Evolutionary conservation across 2,113 vertebrate species (phyloP), one percentile per base, ranked within the genome.

Genomic region (Hyla sarda): DNA sequence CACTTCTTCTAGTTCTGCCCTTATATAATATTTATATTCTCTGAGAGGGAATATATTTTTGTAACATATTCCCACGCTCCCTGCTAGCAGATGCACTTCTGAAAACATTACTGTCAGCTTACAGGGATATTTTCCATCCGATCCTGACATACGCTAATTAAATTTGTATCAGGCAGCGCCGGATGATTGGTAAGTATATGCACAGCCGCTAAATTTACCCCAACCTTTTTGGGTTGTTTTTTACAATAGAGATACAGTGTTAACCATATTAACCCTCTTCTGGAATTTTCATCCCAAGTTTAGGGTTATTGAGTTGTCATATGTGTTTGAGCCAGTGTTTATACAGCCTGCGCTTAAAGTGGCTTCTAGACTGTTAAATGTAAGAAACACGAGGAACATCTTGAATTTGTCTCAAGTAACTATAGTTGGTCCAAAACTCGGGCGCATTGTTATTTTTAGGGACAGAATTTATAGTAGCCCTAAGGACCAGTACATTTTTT

Each of bases 11-110:
- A 52, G 41, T 60, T 50, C 67, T 73, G 8, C 50, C 78, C 45
- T 81, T 82, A 87, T 87, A 87, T 82, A 87, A 82, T 87, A 87
- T 87, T 87, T 87, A 87, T 87, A 74, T 62, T 48, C 85, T 81
- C 34, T 62, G 77, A 87, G 79, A 87, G 85, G 52, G 67, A 82
- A 74, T 87, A 87, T 87, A 87, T 87, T 87, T 82, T 87, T 82
- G 69, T 82, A 87, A 82, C 78, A 1, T 87, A 82, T 87, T 87
- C 85, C 78, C 85, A 87, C 41, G 56, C 69, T 87, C 37, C 85
- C 67, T 74, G 77, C 28, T 7, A 87, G 85, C 67, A 62, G 78
- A 87, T 87, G 85, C 85, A 87, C 85, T 86, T 86, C 62, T 74
- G 78, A 87, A 87, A 87, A 78, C 77, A 87, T 87, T 87, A 82